Base-by-base conservation (phyloP, 2,888 invertebrate species). In the Diloba caeruleocephala region DNA sequence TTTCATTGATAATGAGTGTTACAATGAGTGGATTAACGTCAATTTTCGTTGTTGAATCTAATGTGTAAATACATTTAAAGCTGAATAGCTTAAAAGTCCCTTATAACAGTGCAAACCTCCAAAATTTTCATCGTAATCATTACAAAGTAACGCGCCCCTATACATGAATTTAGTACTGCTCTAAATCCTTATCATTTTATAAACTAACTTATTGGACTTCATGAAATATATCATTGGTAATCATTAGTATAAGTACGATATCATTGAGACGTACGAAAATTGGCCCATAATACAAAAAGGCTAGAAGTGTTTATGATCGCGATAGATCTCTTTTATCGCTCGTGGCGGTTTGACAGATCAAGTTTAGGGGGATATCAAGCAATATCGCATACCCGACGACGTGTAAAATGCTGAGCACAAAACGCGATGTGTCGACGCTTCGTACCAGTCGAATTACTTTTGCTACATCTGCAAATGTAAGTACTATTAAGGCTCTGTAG, bases 321-420 rank as follows among this genome's bases (percentile, higher is more conserved):
- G 58, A 82, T 83, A 78, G 74, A 76, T 80, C 76, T 76, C 69
- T 72, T 83, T 79, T 82, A 81, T 79, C 66, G 77, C 64, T 48
- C 34, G 58, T 46, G 58, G 71, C 69, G 71, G 71, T 70, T 74
- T 81, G 81, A 76, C 81, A 82, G 70, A 76, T 78, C 73, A 64
- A 60, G 74, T 75, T 76, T 76, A 71, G 55, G 69, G 49, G 52
- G 45, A 68, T 70, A 62, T 73, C 66, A 67, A 62, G 64, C 64
- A 61, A 63, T 57, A 64, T 62, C 23, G 39, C 45, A 4, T 36
- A 32, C 29, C 32, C 29, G 21, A 50, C 29, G 21, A 50, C 31
- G 42, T 32, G 54, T 39, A 21, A 58, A 65, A 54, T 50, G 39
- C 42, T 56, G 51, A 58, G 62, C 54, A 49, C 34, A 57, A 66